These are phyloP conservation scores for Siphlonurus alternatus DNA, from an alignment of 2,888 invertebrate species.

Conservation along the genomic window DNA sequence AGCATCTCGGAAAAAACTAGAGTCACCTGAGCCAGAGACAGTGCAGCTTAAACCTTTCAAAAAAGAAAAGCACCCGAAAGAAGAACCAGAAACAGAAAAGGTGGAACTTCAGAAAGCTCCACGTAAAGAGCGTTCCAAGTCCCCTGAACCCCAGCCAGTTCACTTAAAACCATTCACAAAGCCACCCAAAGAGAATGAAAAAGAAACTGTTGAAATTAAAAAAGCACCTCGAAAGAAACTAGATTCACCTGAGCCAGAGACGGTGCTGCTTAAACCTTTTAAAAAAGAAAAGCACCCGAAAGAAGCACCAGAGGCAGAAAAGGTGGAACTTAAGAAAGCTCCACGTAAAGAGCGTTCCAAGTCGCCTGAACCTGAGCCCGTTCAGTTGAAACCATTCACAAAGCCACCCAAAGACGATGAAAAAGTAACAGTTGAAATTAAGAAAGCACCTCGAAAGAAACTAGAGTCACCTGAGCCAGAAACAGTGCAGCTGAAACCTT, in stretches of 20 bases:
- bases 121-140: constrained; percentile 8
- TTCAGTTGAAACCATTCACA: constrained; percentile 9
- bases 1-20: constrained; percentile 20
- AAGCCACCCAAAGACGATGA: constrained; percentile 16
- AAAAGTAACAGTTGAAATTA: constrained; percentile 16
- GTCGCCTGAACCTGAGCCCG: constrained; percentile 12
- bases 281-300: constrained; percentile 22
- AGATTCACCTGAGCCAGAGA: constrained; percentile 20
- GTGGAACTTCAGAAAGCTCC: constrained; percentile 6
- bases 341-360: constrained; percentile 17
- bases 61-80: constrained; percentile 15
- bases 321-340: constrained; percentile 13
- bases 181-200: constrained; percentile 13
- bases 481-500: constrained; percentile 20
- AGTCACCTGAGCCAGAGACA: constrained; percentile 16
- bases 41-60: constrained; percentile 15
- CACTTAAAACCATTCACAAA: constrained; percentile 8
- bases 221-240: constrained; percentile 15
- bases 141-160: constrained; percentile 15
- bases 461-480: constrained; percentile 9
- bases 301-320: constrained; percentile 16
- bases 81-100: constrained; percentile 10
- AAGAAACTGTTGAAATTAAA: constrained; percentile 14
- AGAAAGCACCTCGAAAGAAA: constrained; percentile 18
- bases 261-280: constrained; percentile 25